Percentiles rank a stretch among this genome's conserved stretches.
Evolutionary conservation across 2,113 vertebrate genomes (phyloP).

Genomic region (Gulo gulo): DNA sequence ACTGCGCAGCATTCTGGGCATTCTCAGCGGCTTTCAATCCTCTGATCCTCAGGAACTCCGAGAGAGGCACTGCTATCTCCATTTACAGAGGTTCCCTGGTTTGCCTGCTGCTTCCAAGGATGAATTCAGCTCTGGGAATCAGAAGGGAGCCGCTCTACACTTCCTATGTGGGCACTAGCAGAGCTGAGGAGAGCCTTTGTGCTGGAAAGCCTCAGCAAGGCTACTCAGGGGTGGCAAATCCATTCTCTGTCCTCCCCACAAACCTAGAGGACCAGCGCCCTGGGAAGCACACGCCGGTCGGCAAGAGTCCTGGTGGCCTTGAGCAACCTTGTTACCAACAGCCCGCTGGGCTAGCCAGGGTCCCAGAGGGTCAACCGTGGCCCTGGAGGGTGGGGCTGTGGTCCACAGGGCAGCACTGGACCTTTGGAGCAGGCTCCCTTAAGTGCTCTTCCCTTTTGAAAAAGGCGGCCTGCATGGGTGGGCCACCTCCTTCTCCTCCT

Average conservation of each 20-base stretch:
- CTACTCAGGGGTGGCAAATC: not conserved
- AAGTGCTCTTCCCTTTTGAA: not conserved
- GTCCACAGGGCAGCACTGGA: rapidly evolving
- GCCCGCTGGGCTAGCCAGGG: not conserved
- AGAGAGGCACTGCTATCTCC: not conserved
- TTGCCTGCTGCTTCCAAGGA: not conserved
- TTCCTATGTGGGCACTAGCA: not conserved
- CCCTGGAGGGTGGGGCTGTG: not conserved
- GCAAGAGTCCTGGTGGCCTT: not conserved
- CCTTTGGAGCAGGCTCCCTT: not conserved
- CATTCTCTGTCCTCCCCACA: not conserved
- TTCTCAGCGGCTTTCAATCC: not conserved
- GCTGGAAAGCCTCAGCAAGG: not conserved
- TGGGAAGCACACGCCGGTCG: not conserved
- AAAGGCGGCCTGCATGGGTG: not conserved
- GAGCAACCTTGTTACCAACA: not conserved
- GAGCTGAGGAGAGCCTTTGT: not conserved
- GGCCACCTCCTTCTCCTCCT: not conserved
- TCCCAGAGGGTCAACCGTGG: not conserved
- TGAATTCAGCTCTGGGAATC: not conserved
- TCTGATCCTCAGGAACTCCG: not conserved
- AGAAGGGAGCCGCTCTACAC: not conserved
- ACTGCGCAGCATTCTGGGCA: not conserved
- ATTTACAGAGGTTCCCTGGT: not conserved
- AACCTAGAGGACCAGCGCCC: not conserved